phyloP scores from a whole-genome alignment of 2,888 invertebrate genomes.

The Dyspetes luteomarginatus region DNA sequence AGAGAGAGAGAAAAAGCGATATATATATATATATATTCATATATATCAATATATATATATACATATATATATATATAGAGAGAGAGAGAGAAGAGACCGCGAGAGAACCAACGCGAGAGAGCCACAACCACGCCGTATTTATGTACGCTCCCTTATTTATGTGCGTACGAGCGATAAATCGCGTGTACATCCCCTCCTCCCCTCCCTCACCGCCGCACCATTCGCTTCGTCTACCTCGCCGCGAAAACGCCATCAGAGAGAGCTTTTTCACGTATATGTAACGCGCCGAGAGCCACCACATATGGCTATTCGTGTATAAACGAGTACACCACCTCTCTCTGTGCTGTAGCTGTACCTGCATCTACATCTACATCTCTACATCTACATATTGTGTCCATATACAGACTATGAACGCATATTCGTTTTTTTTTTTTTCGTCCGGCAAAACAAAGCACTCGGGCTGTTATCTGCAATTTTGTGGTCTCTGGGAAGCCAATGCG shows the following conservation, averaged over 20 bases:
- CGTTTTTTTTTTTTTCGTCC: conserved; percentile 15
- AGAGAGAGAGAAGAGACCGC: conserved; percentile 38
- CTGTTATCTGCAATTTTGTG: conserved; percentile 48
- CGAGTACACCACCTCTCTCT: not conserved
- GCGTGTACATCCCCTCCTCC: conserved; percentile 43
- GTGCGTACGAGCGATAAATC: conserved; percentile 70
- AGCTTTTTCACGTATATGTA: conserved; percentile 65
- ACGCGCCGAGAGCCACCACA: not conserved
- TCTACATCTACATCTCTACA: not conserved
- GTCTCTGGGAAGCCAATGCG: conserved; percentile 36
- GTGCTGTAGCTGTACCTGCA: not conserved
- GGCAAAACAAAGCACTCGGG: not conserved
- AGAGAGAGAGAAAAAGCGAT: not conserved
- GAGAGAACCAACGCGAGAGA: conserved; percentile 58
- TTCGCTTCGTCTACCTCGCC: not conserved
- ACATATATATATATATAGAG: no score
- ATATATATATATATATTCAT: no score
- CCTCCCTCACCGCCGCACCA: not conserved
- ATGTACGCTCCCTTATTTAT: conserved; percentile 72
- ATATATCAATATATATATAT: no score
- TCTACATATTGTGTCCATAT: no score
- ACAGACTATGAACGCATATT: no score
- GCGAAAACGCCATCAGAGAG: conserved; percentile 47
- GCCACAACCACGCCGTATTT: conserved; percentile 66
- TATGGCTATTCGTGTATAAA: not conserved